Percentiles rank a stretch among this genome's conserved stretches.
These are phyloP conservation scores for Apoda limacodes DNA, from an alignment of 2,888 invertebrate species.

Conservation along the genomic window DNA sequence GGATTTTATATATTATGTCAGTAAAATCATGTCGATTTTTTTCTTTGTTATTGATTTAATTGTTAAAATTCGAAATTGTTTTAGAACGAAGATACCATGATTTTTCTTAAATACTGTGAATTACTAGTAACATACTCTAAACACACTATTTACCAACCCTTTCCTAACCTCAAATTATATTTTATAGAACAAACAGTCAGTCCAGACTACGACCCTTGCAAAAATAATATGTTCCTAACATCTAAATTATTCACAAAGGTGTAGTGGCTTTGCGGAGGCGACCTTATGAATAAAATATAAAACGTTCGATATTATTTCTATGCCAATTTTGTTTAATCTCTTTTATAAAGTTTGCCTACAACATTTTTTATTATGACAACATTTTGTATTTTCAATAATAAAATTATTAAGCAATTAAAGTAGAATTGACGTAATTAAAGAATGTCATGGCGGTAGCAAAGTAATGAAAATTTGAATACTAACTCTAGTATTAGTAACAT, in stretches of 20 bases:
- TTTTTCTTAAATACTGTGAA: too few species aligned
- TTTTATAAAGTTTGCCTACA: too few species aligned
- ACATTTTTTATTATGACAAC: too few species aligned
- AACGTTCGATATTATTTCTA: conserved; percentile 51
- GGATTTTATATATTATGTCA: too few species aligned
- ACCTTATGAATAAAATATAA: conserved; percentile 59
- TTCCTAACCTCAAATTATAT: conserved; percentile 37
- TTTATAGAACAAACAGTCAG: conserved; percentile 47
- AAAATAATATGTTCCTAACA: conserved; percentile 55
- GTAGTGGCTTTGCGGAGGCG: conserved; percentile 41
- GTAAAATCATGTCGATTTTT: too few species aligned
- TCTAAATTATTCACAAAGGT: conserved; percentile 64
- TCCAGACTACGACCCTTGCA: conserved; percentile 40
- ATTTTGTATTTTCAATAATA: too few species aligned
- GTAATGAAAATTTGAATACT: too few species aligned
- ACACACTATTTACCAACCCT: conserved; percentile 21
- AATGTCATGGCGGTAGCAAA: too few species aligned
- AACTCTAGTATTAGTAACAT: too few species aligned
- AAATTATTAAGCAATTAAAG: too few species aligned
- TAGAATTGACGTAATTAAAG: too few species aligned
- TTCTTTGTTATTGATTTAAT: background rate
- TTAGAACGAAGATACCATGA: background rate
- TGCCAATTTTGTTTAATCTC: conserved; percentile 33
- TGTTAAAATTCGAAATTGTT: background rate
- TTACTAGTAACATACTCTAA: too few species aligned